These are phyloP conservation scores for Sarcophaga subvicina DNA, from an alignment of 2,888 invertebrate genomes.

Conservation along the genomic window DNA sequence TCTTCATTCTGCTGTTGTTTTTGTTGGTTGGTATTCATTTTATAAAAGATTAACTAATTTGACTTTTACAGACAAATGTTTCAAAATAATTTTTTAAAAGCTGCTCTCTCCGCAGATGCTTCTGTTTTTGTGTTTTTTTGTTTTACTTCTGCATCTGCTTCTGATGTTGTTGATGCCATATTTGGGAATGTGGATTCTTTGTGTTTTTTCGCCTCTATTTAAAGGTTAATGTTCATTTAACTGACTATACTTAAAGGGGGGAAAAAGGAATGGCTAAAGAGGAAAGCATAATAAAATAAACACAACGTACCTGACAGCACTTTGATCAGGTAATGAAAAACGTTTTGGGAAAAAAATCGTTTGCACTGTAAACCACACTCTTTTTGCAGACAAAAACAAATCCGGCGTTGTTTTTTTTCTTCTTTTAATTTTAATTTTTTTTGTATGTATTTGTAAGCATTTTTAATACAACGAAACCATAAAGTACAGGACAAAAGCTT, in stretches of 20 bases:
- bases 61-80: constrained; percentile 56
- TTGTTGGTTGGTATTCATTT: too few species aligned
- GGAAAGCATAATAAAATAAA: constrained; percentile 15
- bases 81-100: constrained; percentile 8
- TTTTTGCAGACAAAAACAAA: constrained; percentile 45
- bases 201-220: constrained; percentile 49
- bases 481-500: constrained; percentile 34
- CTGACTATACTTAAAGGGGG: constrained; percentile 25
- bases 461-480: constrained; percentile 44
- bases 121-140: too few species aligned
- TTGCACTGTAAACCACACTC: neutral
- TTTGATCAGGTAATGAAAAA: constrained; percentile 49
- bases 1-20: neutral
- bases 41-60: constrained; percentile 55
- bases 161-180: neutral
- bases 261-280: neutral
- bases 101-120: neutral
- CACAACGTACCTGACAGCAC: constrained; percentile 50
- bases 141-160: too few species aligned
- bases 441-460: constrained; percentile 21
- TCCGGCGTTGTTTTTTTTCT: constrained; percentile 38
- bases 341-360: neutral
- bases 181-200: constrained; percentile 17
- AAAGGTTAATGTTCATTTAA: constrained; percentile 63
- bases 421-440: constrained; percentile 4